phyloP scores from a whole-genome alignment of 2,797 vertebrate genomes.

The Chelonia mydas region DNA sequence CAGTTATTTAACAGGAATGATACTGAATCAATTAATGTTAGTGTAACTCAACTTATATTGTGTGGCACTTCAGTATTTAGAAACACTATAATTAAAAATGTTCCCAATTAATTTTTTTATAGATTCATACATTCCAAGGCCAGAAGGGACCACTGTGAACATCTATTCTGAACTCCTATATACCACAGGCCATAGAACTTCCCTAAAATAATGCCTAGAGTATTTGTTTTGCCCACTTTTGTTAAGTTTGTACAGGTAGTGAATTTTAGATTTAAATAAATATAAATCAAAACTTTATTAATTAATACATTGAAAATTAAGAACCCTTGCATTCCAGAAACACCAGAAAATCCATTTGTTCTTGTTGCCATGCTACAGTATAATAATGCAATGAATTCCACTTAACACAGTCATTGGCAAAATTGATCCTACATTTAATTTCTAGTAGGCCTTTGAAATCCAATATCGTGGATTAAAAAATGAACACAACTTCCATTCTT shows the following conservation, averaged over 20 bases:
- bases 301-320: slow-evolving; percentile 1
- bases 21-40: not conserved
- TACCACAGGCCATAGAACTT: not conserved
- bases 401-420: not conserved
- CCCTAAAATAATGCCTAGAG: not conserved
- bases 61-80: not conserved
- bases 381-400: not conserved
- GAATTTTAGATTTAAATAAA: not conserved
- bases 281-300: not conserved
- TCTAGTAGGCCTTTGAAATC: not conserved
- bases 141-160: not conserved
- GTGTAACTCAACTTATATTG: not conserved
- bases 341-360: not conserved
- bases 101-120: not conserved
- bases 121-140: not conserved
- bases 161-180: not conserved
- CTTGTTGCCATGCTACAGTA: not conserved
- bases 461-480: not conserved
- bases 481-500: not conserved
- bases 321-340: not conserved
- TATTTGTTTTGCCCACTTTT: not conserved
- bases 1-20: not conserved
- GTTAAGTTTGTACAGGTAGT: not conserved
- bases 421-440: not conserved
- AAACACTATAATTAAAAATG: not conserved